A percentile compares a stretch with the other conserved stretches of the same genome.
Evolutionary conservation across 2,797 vertebrate species (phyloP).

Genomic region (Smutsia gigantea): DNA sequence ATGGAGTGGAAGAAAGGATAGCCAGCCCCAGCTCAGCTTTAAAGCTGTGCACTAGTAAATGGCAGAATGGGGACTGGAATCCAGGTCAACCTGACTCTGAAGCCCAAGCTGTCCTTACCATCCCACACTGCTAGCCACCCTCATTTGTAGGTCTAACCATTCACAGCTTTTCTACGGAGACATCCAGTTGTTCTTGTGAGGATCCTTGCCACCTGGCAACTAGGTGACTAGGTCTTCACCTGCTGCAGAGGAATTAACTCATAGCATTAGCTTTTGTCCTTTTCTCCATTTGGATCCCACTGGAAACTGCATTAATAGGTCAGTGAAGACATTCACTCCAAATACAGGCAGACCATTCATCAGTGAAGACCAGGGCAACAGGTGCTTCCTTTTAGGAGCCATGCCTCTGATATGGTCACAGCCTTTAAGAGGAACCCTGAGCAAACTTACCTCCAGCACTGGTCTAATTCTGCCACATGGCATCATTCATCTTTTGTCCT

Average conservation of each 20-base stretch:
- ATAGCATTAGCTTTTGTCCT: neutral
- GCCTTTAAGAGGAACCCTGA: neutral
- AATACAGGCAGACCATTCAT: neutral
- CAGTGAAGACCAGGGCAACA: neutral
- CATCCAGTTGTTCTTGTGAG: neutral
- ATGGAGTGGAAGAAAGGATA: neutral
- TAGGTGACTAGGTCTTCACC: neutral
- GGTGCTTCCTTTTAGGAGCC: neutral
- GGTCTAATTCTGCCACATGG: neutral
- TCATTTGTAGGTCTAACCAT: neutral
- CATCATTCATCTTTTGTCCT: neutral
- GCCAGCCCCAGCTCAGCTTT: neutral
- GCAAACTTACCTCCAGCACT: neutral
- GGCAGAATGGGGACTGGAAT: neutral
- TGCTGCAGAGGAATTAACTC: neutral
- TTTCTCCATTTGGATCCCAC: neutral
- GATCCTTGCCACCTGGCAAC: neutral
- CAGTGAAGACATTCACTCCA: neutral
- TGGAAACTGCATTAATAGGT: neutral
- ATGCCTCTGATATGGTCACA: neutral
- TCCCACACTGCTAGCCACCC: neutral
- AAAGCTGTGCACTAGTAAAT: neutral
- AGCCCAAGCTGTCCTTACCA: neutral
- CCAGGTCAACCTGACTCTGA: neutral
- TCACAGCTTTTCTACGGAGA: neutral